Evolutionary conservation across 1,140 invertebrate genomes (phyloP), one percentile per base, ranked within the genome.

Genomic region (Anastrepha obliqua): DNA sequence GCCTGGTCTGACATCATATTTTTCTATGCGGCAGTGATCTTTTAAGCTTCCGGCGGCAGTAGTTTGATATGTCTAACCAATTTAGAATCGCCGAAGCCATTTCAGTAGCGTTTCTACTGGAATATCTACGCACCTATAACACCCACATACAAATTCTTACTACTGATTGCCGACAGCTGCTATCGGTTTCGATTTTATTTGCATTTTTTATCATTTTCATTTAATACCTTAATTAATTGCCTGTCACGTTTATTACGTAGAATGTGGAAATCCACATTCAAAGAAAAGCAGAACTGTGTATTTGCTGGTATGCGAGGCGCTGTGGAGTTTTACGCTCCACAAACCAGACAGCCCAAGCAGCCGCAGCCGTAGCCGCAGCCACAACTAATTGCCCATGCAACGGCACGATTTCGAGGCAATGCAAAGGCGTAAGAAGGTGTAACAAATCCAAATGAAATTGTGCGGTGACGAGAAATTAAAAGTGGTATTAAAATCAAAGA

Each of bases 181-280:
- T 67, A 67, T 67, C 29, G 44, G 17, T 42, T 42, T 55, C 47
- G 6, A 6, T 74, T 74, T 74, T 74, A 2, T 74, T 74, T 55
- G n/a, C 47, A 81, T 81, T 81, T 1, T 55, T 29, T 55, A 81
- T 81, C 74, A 81, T 58, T 81, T 58, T 58, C 74, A 81, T 81
- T 86, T 86, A 86, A 86, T 86, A n/a, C 85, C 59, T 86, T 86
- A 86, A 86, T 86, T 86, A 86, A 86, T 86, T 86, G 85, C 85
- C 60, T 86, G 85, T 86, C 85, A 86, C 59, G 59, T 86, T 86
- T 47, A 86, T 86, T 86, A 86, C 85, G 9, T 42, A 64, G 58
- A 64, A 86, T 29, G 58, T 86, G 29, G 60, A 86, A 86, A 13
- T n/a, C 58, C 85, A 86, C 85, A 62, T 42, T 11, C 39, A 15